Evolutionary conservation across 2,113 vertebrate species (phyloP).

Genomic region (Hydropotes inermis): DNA sequence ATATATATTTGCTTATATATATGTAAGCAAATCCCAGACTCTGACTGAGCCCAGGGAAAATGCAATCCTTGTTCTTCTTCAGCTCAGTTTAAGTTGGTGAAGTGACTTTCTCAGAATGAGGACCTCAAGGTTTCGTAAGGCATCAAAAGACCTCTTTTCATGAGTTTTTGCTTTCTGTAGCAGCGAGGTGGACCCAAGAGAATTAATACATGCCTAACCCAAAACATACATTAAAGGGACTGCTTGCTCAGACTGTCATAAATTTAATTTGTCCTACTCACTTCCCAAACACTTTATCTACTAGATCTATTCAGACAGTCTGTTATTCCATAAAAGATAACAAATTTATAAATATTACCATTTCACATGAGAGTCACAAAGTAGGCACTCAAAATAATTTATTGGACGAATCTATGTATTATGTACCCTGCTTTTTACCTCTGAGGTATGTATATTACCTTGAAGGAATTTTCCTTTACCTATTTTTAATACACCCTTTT

Average conservation of each 20-base stretch:
- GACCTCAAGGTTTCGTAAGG: no score
- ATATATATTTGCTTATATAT: neutral
- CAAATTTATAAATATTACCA: neutral
- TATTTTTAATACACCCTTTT: neutral
- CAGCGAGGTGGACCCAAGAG: accelerated
- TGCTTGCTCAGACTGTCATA: neutral
- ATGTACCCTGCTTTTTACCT: neutral
- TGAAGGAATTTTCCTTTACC: neutral
- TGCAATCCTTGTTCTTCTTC: no score
- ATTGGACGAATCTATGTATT: neutral
- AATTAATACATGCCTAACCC: neutral
- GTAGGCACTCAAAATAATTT: neutral
- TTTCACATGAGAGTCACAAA: neutral
- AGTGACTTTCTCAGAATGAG: neutral
- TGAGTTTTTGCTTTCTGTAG: accelerated
- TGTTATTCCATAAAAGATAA: neutral
- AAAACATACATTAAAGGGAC: neutral
- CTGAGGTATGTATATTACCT: no score
- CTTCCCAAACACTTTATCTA: neutral
- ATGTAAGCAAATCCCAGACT: neutral
- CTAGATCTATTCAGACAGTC: neutral
- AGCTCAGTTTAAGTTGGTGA: no score
- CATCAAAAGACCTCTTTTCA: neutral
- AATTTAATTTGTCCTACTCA: neutral
- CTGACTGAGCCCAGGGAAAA: neutral